Evolutionary conservation across 2,888 invertebrate species (phyloP).

Genomic region (Epirrhoe alternata): DNA sequence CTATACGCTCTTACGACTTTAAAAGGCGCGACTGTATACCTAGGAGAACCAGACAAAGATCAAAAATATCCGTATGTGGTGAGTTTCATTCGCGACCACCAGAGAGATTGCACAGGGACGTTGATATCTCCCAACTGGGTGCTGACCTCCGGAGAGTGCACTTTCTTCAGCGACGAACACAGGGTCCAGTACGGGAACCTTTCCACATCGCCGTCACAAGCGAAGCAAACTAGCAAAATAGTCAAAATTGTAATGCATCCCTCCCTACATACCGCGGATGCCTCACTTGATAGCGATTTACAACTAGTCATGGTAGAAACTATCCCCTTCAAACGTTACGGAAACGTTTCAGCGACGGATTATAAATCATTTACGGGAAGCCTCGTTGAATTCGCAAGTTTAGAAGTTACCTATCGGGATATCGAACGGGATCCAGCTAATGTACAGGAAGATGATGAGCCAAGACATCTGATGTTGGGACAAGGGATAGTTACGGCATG

Average conservation of each 20-base stretch:
- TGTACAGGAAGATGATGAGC: background rate
- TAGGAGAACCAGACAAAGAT: conserved; percentile 3
- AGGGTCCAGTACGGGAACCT: conserved; percentile 9
- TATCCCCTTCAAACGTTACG: conserved; percentile 3
- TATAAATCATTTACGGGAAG: conserved; percentile 4
- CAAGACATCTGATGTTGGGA: background rate
- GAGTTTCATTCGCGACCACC: conserved; percentile 1
- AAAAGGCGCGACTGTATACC: background rate
- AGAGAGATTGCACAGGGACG: conserved; percentile 29
- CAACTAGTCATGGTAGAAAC: conserved; percentile 12
- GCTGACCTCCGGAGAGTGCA: conserved; percentile 24
- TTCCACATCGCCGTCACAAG: background rate
- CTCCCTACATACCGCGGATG: background rate
- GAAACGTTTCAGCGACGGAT: conserved; percentile 7
- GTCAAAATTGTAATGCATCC: conserved; percentile 7
- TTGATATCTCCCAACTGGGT: conserved; percentile 35
- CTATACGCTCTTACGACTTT: background rate
- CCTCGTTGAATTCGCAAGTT: conserved; percentile 2
- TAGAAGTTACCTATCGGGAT: background rate
- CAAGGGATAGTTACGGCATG: conserved; percentile 9
- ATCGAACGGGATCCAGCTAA: background rate
- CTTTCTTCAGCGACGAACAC: background rate
- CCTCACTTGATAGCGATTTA: background rate
- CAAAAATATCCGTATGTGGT: conserved; percentile 14
- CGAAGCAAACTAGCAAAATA: conserved; percentile 3